Base-by-base conservation (phyloP, 37 sponge, comb jelly and placozoan genomes). In the Diacarnus erythraeanus region DNA sequence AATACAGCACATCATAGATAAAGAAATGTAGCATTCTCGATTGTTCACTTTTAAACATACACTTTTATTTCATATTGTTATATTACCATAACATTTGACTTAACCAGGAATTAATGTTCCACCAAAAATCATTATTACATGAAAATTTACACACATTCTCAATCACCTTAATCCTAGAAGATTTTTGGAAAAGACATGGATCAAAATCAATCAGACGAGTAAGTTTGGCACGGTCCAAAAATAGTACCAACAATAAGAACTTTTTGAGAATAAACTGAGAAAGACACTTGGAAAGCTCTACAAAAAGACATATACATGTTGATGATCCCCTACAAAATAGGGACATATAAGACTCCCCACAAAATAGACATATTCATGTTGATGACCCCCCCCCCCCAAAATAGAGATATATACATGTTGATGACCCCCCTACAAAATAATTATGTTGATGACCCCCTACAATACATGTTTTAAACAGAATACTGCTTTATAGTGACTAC, bases 201-300 rank as follows among this genome's bases (percentile, higher is more conserved):
- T 97, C 91, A 64, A 91, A 86, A 69, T 94, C 93, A 59, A 97
- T 81, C 33, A 97, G 79, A 6, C 93, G 79, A 37, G 90, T 82
- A 4, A 89, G 69, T 78, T 97, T 97, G 30, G 98, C 95, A 17
- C 54, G 77, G 74, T 97, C 98, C 79, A 97, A 77, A 57, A 94
- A 87, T 34, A 93, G 54, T n/a, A 97, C 88, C 56, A 97, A 70
- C 29, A 81, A 27, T 8, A 97, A 81, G 76, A 91, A 97, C 85
- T 89, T 97, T 73, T 84, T 88, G 36, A 91, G 72, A 21, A 89
- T 83, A 77, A 78, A 91, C 80, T 89, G 91, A 3, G 84, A 72
- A 54, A 93, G 56, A 33, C 41, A 35, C 42, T 17, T 22, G 40
- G 26, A 18, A 57, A 57, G 38, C 6, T 22, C 78, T 70, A 65